These are phyloP conservation scores for Semotilus atromaculatus DNA, from an alignment of 2,797 vertebrate genomes.

Conservation along the genomic window DNA sequence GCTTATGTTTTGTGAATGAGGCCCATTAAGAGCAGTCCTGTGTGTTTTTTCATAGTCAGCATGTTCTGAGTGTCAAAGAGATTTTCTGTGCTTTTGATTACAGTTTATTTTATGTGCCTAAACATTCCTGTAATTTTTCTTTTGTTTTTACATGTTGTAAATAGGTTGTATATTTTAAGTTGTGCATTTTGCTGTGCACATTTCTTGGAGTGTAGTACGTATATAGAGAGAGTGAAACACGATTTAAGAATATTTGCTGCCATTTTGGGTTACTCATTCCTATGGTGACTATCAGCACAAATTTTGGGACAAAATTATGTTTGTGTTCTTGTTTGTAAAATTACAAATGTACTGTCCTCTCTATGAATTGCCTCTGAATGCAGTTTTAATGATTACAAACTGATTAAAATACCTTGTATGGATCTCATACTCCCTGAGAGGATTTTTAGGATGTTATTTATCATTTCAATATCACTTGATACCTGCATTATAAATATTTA, in stretches of 20 bases:
- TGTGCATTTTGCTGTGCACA: constrained; percentile 54
- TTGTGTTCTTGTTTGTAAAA: constrained; percentile 38
- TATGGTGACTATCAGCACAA: constrained; percentile 3
- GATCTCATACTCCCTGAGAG: not conserved
- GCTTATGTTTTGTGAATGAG: not conserved
- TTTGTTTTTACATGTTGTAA: constrained; percentile 86
- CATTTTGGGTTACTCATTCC: constrained; percentile 58
- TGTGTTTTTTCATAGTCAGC: constrained; percentile 35
- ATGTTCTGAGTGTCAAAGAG: constrained; percentile 92
- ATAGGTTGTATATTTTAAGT: constrained; percentile 88
- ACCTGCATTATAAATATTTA: constrained; percentile 21
- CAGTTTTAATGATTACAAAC: not conserved
- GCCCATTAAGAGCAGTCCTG: not conserved
- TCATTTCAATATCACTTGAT: constrained; percentile 15
- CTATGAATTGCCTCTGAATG: constrained; percentile 5
- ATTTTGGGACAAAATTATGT: constrained; percentile 21
- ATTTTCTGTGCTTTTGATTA: constrained; percentile 80
- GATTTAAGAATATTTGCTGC: constrained; percentile 63
- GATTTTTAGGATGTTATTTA: constrained; percentile 4
- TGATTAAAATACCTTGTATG: constrained; percentile 4
- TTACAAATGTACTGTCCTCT: constrained; percentile 26
- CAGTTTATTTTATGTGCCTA: constrained; percentile 72
- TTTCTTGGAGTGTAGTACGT: not conserved
- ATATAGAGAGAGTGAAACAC: constrained; percentile 54
- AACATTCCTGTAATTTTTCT: constrained; percentile 89